Evolutionary conservation across 2,888 invertebrate species (phyloP).

Genomic region (Choristoneura rosaceana): DNA sequence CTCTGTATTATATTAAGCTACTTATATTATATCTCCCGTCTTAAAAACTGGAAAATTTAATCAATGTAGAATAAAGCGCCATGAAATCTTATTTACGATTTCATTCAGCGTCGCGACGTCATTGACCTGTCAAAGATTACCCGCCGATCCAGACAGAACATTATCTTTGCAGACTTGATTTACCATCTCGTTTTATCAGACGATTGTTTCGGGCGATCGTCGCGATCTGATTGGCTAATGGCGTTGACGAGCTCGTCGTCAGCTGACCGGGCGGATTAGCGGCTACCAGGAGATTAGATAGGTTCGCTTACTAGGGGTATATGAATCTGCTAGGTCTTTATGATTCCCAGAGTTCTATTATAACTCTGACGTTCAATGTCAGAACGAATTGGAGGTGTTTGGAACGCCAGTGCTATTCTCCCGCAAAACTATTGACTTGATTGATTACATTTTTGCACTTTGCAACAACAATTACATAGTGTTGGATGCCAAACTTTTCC

Average conservation of each 20-base stretch:
- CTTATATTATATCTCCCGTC: background rate
- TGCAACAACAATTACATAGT: too few relatives aligned
- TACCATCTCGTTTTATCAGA: conserved; percentile 27
- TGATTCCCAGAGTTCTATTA: background rate
- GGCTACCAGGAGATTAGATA: background rate
- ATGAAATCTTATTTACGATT: conserved; percentile 14
- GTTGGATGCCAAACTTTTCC: too few relatives aligned
- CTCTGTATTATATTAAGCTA: background rate
- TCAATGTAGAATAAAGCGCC: conserved; percentile 5
- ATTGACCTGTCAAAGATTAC: conserved; percentile 17
- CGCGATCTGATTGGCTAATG: conserved; percentile 19
- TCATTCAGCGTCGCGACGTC: conserved; percentile 13
- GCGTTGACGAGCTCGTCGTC: conserved; percentile 6
- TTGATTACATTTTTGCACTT: too few relatives aligned
- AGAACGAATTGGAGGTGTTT: background rate
- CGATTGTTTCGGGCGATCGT: conserved; percentile 17
- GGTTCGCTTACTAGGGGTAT: background rate
- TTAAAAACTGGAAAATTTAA: conserved; percentile 1
- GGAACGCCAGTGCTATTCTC: too few relatives aligned
- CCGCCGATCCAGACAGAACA: conserved; percentile 20
- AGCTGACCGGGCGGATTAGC: background rate
- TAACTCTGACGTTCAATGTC: background rate
- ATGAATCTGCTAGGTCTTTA: background rate
- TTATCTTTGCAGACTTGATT: conserved; percentile 30
- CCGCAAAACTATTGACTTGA: too few relatives aligned